Percentiles rank a stretch among this genome's conserved stretches.
Conservation (phyloP, 1,140 invertebrate species). For the Micrasema longulum region DNA sequence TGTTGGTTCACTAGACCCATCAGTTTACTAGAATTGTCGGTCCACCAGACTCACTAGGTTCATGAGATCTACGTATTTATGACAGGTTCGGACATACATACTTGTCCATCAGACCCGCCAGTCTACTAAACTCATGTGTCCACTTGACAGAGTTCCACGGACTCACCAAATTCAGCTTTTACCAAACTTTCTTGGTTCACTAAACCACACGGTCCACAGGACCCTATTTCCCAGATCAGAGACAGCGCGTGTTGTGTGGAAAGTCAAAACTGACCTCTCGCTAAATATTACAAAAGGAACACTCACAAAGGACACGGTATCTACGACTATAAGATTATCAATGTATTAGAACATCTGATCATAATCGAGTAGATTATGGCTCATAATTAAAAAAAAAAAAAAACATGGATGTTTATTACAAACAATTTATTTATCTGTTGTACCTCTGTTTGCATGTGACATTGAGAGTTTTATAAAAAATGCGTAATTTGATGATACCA, state of each 20-base stretch:
- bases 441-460: constrained; percentile 35
- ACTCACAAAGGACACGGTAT: constrained; percentile 43
- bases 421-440: constrained; percentile 1
- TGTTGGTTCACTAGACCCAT: too few species aligned
- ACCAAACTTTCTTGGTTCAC: too few species aligned
- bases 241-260: neutral
- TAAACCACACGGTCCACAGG: too few species aligned
- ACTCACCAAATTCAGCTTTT: too few species aligned
- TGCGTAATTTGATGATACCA: neutral
- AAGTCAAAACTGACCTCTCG: constrained; percentile 17
- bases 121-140: too few species aligned
- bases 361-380: constrained; percentile 33
- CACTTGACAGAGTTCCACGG: too few species aligned
- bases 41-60: too few species aligned
- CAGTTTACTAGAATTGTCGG: too few species aligned
- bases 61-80: too few species aligned
- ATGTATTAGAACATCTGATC: constrained; percentile 25
- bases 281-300: constrained; percentile 24
- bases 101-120: too few species aligned
- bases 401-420: constrained; percentile 15
- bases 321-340: constrained; percentile 36
- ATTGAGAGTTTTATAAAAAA: constrained; percentile 30
- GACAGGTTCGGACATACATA: too few species aligned
- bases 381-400: constrained; percentile 4
- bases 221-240: too few species aligned